Base-by-base conservation (phyloP, 1,140 invertebrate species). In the Plectrocnemia conspersa region DNA sequence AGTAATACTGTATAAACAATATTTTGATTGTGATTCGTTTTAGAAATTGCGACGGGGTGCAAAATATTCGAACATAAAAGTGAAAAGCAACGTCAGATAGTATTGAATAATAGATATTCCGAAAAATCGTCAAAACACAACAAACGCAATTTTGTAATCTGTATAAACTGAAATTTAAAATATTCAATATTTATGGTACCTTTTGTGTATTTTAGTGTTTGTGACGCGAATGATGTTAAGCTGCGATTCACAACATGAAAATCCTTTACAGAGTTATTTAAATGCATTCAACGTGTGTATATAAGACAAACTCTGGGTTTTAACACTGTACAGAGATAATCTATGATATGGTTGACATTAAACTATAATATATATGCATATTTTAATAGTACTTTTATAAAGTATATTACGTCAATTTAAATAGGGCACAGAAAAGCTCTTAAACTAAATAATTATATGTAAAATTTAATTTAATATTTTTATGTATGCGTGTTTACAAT, bases 191-290 rank as follows among this genome's bases (percentile, higher is more conserved):
- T n/a, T n/a, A n/a, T n/a, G n/a, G n/a, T n/a, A n/a, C n/a, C n/a
- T n/a, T n/a, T n/a, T n/a, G n/a, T n/a, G n/a, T n/a, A n/a, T n/a
- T n/a, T n/a, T n/a, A n/a, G n/a, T n/a, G n/a, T n/a, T n/a, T n/a
- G n/a, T n/a, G n/a, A n/a, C n/a, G n/a, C n/a, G n/a, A n/a, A n/a
- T n/a, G 33, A 22, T 21, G 32, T 38, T 38, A 38, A 38, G 47
- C 21, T 38, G 33, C 47, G 38, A 50, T 50, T 35, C 47, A 22
- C 47, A 50, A 50, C 47, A 50, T 23, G 47, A 24, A 50, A 50
- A 50, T 19, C 47, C 47, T 50, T 50, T 50, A n/a, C 47, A 50
- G 13, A 15, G 18, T 6, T 11, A 22, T 22, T 3, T 9, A 13
- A 10, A 42, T 42, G 40, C 40, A 42, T 22, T 42, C 40, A 10